Conservation (phyloP, 2,113 vertebrate genomes). For the Gasterosteus nipponicus region DNA sequence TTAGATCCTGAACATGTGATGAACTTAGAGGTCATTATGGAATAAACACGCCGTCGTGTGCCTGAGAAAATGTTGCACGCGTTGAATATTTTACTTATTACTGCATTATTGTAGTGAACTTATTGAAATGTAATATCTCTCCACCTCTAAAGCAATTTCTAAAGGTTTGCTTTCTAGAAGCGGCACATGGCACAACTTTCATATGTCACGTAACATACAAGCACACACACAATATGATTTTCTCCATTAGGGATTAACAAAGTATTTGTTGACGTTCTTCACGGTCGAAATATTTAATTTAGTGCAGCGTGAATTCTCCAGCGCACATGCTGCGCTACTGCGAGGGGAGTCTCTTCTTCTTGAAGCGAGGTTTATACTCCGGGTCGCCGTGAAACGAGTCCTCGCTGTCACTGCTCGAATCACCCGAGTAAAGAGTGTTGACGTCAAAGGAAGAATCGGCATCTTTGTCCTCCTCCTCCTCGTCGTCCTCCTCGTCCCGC, state of each 20-base stretch:
- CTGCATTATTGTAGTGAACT: too few species aligned
- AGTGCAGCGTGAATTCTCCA: background rate
- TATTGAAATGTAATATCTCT: too few species aligned
- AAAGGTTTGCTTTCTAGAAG: too few species aligned
- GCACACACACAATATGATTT: background rate
- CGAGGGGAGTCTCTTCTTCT: background rate
- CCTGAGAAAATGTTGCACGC: too few species aligned
- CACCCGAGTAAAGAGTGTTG: constrained; percentile 63
- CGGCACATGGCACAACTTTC: too few species aligned
- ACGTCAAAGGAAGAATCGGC: constrained; percentile 52
- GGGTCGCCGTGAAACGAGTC: constrained; percentile 37
- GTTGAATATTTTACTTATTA: too few species aligned
- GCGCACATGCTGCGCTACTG: too few species aligned
- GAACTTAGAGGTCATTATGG: too few species aligned
- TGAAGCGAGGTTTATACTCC: constrained; percentile 53
- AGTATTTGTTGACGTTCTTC: background rate
- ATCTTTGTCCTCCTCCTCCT: background rate
- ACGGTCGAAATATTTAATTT: background rate
- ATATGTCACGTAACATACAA: too few species aligned
- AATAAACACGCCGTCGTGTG: too few species aligned
- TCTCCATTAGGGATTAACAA: background rate
- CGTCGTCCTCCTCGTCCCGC: background rate
- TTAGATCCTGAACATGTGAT: too few species aligned
- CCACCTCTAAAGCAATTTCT: too few species aligned
- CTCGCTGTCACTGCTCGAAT: constrained; percentile 36